These are phyloP conservation scores for Heliangelus exortis DNA, from an alignment of 2,797 vertebrate species.

Conservation along the genomic window DNA sequence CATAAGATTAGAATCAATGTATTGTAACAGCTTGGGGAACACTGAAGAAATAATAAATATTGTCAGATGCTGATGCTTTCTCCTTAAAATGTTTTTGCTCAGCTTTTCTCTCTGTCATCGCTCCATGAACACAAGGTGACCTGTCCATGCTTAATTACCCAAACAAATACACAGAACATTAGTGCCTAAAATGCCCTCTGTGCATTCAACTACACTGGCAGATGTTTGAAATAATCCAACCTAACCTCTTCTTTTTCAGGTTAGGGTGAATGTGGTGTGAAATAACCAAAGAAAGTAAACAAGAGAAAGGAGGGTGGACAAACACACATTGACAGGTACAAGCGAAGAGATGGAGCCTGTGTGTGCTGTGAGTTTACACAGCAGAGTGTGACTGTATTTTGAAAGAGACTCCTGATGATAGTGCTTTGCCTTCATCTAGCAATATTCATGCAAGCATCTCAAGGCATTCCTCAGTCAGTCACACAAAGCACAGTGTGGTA, in stretches of 20 bases:
- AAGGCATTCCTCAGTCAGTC: neutral
- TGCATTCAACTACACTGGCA: slow-evolving; percentile 25
- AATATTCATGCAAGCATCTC: neutral
- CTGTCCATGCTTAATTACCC: slow-evolving; percentile 74
- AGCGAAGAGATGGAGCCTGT: neutral
- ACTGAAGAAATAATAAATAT: slow-evolving; percentile 10
- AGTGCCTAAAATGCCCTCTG: slow-evolving; percentile 57
- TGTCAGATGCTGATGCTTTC: slow-evolving; percentile 7
- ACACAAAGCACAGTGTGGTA: neutral
- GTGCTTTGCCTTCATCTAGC: neutral
- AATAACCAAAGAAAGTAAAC: neutral
- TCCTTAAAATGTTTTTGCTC: slow-evolving; percentile 51
- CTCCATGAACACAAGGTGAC: slow-evolving; percentile 67
- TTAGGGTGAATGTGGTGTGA: slow-evolving; percentile 12
- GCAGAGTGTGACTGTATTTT: neutral
- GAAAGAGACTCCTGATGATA: neutral
- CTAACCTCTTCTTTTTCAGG: slow-evolving; percentile 5
- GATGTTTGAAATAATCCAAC: slow-evolving; percentile 49
- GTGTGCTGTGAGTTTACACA: neutral
- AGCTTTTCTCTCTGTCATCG: neutral
- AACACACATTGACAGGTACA: slow-evolving; percentile 1
- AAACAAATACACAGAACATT: slow-evolving; percentile 57
- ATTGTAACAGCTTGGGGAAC: neutral
- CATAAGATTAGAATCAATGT: neutral
- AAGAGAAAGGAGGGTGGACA: neutral